Conservation (phyloP, 2,797 vertebrate genomes). For the Spinibarbus caldwelli region DNA sequence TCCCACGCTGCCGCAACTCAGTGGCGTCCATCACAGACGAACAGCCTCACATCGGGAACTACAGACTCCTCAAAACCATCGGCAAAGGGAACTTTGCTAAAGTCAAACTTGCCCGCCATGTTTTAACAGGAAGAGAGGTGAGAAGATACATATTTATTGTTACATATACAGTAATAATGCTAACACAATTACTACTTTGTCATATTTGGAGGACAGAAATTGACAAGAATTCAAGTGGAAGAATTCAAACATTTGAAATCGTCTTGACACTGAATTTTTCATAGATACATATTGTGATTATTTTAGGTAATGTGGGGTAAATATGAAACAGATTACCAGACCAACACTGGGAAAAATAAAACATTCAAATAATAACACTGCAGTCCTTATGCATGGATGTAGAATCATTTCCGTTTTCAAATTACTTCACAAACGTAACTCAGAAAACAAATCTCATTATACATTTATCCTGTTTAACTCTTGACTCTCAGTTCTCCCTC, state of each 20-base stretch:
- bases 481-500: neutral
- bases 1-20: constrained; percentile 83
- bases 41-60: constrained; percentile 86
- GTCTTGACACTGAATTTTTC: neutral
- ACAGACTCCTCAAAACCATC: constrained; percentile 86
- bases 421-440: neutral
- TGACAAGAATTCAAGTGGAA: neutral
- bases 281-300: neutral
- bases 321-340: no score
- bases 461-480: neutral
- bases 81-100: constrained; percentile 90
- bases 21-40: constrained; percentile 83
- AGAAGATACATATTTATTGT: constrained; percentile 40
- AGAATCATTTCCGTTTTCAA: neutral
- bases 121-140: constrained; percentile 87
- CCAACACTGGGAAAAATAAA: no score
- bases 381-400: neutral
- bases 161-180: neutral
- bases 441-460: neutral
- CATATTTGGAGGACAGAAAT: neutral
- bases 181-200: neutral
- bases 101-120: constrained; percentile 86
- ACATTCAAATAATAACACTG: neutral
- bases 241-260: neutral
- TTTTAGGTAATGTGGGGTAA: no score